Percentiles rank a stretch among this genome's conserved stretches.
Evolutionary conservation across 2,888 invertebrate genomes (phyloP).

Genomic region (Epiblema foenella): DNA sequence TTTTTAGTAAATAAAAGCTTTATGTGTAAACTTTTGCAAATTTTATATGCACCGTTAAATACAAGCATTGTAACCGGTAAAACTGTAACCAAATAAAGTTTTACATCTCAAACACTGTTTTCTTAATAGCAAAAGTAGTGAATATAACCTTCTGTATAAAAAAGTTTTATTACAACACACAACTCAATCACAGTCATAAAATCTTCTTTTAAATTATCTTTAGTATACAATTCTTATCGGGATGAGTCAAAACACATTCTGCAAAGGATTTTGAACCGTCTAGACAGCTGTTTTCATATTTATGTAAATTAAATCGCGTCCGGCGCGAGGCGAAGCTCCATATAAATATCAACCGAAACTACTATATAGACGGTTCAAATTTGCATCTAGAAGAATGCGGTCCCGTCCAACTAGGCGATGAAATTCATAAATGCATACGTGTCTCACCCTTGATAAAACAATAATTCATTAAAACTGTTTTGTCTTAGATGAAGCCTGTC

Average conservation of each 20-base stretch:
- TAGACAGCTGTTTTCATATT: too few species aligned
- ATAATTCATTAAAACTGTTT: background rate
- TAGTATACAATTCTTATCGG: too few species aligned
- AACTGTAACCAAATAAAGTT: constrained; percentile 39
- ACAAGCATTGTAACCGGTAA: constrained; percentile 35
- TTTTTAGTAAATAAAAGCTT: constrained; percentile 4
- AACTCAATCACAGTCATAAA: background rate
- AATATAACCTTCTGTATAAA: background rate
- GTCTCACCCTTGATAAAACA: background rate
- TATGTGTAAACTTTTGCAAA: constrained; percentile 20
- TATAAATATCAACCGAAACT: too few species aligned
- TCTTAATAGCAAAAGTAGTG: background rate
- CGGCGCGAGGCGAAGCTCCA: too few species aligned
- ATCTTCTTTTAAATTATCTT: background rate
- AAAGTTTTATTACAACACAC: constrained; percentile 11
- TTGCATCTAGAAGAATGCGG: too few species aligned
- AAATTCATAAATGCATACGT: background rate
- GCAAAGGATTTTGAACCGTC: too few species aligned
- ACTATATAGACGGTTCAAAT: too few species aligned
- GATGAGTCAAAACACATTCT: too few species aligned
- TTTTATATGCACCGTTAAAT: constrained; percentile 41
- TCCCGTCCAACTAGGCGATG: too few species aligned
- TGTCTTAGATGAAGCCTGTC: too few species aligned
- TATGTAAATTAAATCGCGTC: too few species aligned
- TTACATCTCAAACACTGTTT: constrained; percentile 16